These are phyloP conservation scores for Eupithecia subumbrata DNA, from an alignment of 2,888 invertebrate species.

Conservation along the genomic window DNA sequence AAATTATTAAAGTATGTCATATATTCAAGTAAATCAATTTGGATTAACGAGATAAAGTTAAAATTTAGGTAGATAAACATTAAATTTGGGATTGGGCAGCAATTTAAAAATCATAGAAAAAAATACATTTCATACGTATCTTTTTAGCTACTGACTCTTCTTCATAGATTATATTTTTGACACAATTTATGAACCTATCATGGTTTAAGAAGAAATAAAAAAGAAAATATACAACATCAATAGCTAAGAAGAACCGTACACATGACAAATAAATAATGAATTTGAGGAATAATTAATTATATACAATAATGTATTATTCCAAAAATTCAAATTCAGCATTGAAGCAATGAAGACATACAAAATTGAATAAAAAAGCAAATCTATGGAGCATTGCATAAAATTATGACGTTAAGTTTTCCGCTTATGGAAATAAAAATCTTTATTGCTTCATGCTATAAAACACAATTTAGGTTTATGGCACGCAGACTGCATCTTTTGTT, in stretches of 20 bases:
- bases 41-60: constrained; percentile 46
- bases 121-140: constrained; percentile 36
- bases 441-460: constrained; percentile 35
- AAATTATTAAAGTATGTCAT: constrained; percentile 57
- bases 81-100: constrained; percentile 61
- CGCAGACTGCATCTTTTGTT: constrained; percentile 27
- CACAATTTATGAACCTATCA: constrained; percentile 1
- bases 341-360: constrained; percentile 35
- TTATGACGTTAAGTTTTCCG: background rate
- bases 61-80: constrained; percentile 44
- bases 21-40: constrained; percentile 53
- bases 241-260: constrained; percentile 42
- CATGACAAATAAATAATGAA: constrained; percentile 13
- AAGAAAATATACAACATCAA: constrained; percentile 24
- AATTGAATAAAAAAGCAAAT: background rate
- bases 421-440: constrained; percentile 12
- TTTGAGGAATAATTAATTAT: constrained; percentile 35
- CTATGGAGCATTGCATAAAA: constrained; percentile 1
- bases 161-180: constrained; percentile 7
- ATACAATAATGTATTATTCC: constrained; percentile 32
- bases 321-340: constrained; percentile 24
- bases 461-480: constrained; percentile 28
- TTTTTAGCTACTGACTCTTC: constrained; percentile 53
- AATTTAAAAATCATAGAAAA: constrained; percentile 42
- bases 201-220: constrained; percentile 4